A percentile compares a stretch with the other conserved stretches of the same genome.
phyloP scores from a whole-genome alignment of 1,140 invertebrate genomes.

The Dreissena polymorpha region DNA sequence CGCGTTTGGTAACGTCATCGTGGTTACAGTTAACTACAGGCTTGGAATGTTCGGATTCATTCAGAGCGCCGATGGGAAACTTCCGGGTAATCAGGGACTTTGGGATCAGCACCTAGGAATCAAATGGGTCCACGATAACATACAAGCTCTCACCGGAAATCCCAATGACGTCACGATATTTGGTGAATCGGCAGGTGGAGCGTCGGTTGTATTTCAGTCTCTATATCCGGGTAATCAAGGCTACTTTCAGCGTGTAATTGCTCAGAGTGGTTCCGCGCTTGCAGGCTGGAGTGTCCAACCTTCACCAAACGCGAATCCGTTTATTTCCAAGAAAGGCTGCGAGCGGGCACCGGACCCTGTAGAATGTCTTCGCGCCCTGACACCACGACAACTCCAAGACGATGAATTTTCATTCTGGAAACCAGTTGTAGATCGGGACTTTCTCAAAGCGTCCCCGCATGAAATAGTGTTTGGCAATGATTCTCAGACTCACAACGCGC shows the following conservation, averaged over 20 bases:
- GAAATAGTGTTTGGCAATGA: slow-evolving; percentile 15
- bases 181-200: slow-evolving; percentile 83
- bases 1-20: slow-evolving; percentile 88
- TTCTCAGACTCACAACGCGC: slow-evolving; percentile 4
- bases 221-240: slow-evolving; percentile 60
- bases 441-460: slow-evolving; percentile 21
- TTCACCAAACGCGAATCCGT: neutral
- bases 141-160: slow-evolving; percentile 87
- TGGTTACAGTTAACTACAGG: slow-evolving; percentile 88
- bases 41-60: slow-evolving; percentile 85
- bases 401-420: neutral
- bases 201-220: slow-evolving; percentile 52
- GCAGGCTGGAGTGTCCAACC: neutral
- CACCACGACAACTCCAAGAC: neutral
- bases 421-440: slow-evolving; percentile 49
- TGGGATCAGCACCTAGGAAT: slow-evolving; percentile 86
- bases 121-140: slow-evolving; percentile 87
- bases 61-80: slow-evolving; percentile 83
- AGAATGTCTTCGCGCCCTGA: neutral
- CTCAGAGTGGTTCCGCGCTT: slow-evolving; percentile 58
- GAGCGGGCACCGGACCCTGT: neutral
- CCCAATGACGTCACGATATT: slow-evolving; percentile 85
- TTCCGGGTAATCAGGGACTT: slow-evolving; percentile 73
- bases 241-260: slow-evolving; percentile 58
- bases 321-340: slow-evolving; percentile 11